Evolutionary conservation across 2,113 vertebrate genomes (phyloP).

Genomic region (Meleagris gallopavo): DNA sequence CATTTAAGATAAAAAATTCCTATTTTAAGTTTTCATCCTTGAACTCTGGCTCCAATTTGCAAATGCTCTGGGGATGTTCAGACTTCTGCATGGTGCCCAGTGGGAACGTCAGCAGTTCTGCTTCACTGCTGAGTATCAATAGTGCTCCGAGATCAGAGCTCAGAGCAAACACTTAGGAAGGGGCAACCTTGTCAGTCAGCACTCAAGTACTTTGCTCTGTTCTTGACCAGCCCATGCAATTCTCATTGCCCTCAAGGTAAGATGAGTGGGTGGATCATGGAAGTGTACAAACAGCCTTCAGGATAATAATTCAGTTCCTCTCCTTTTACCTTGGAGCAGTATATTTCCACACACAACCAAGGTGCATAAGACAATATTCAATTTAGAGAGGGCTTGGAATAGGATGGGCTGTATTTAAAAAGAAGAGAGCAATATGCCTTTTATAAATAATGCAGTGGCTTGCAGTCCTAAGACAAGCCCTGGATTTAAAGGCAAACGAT

Average conservation of each 20-base stretch:
- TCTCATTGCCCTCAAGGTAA: slow-evolving; percentile 48
- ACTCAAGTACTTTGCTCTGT: slow-evolving; percentile 59
- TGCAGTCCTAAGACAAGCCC: background rate
- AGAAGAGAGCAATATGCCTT: slow-evolving; percentile 9
- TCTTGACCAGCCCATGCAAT: slow-evolving; percentile 64
- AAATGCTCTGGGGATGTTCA: slow-evolving; percentile 18
- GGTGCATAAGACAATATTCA: slow-evolving; percentile 38
- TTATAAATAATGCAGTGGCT: slow-evolving; percentile 59
- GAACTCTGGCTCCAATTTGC: slow-evolving; percentile 42
- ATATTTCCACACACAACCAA: slow-evolving; percentile 59
- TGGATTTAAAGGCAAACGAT: slow-evolving; percentile 38
- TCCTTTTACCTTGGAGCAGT: slow-evolving; percentile 64
- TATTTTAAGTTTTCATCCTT: slow-evolving; percentile 46
- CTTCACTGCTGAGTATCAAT: slow-evolving; percentile 56
- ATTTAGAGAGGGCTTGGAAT: slow-evolving; percentile 43
- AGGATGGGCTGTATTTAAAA: slow-evolving; percentile 47
- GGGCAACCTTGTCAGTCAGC: slow-evolving; percentile 68
- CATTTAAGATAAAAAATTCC: slow-evolving; percentile 41
- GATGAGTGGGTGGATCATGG: slow-evolving; percentile 57
- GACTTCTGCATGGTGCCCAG: slow-evolving; percentile 7
- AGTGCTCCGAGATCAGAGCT: slow-evolving; percentile 57
- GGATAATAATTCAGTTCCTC: slow-evolving; percentile 60
- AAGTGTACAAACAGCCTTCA: slow-evolving; percentile 57
- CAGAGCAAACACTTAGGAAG: slow-evolving; percentile 43
- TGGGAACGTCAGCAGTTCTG: slow-evolving; percentile 55